phyloP scores from a whole-genome alignment of 2,113 vertebrate species.

The Struthidea cinerea region DNA sequence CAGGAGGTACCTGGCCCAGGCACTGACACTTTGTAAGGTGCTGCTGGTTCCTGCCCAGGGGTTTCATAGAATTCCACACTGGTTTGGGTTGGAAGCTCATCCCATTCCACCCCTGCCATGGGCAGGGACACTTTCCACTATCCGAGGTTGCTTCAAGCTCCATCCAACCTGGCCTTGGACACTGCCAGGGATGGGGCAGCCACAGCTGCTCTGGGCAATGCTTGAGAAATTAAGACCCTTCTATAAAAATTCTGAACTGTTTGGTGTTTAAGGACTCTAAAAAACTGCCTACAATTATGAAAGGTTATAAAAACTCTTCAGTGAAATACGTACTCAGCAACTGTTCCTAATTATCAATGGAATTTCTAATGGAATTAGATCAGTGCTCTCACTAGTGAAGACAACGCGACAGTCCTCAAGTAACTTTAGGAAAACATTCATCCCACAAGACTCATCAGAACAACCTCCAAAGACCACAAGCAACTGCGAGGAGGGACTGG shows the following conservation, averaged over 20 bases:
- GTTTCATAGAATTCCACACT: neutral
- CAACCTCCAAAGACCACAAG: neutral
- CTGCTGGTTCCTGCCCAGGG: neutral
- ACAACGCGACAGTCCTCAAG: neutral
- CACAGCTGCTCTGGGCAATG: neutral
- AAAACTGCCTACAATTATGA: neutral
- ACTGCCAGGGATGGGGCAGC: neutral
- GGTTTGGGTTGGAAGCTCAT: neutral
- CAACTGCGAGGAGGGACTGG: neutral
- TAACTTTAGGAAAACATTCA: neutral
- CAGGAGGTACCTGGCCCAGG: neutral
- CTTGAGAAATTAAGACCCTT: neutral
- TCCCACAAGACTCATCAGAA: neutral
- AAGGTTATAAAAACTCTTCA: neutral
- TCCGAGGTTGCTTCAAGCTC: accelerated
- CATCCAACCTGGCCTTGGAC: neutral
- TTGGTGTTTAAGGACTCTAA: neutral
- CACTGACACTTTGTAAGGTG: neutral
- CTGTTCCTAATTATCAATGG: neutral
- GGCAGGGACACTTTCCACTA: neutral
- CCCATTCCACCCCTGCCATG: neutral
- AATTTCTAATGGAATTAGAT: neutral
- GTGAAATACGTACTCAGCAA: neutral
- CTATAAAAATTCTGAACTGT: neutral
- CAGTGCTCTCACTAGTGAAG: neutral